These are phyloP conservation scores for Anseranas semipalmata DNA, from an alignment of 2,113 vertebrate genomes.

Conservation along the genomic window DNA sequence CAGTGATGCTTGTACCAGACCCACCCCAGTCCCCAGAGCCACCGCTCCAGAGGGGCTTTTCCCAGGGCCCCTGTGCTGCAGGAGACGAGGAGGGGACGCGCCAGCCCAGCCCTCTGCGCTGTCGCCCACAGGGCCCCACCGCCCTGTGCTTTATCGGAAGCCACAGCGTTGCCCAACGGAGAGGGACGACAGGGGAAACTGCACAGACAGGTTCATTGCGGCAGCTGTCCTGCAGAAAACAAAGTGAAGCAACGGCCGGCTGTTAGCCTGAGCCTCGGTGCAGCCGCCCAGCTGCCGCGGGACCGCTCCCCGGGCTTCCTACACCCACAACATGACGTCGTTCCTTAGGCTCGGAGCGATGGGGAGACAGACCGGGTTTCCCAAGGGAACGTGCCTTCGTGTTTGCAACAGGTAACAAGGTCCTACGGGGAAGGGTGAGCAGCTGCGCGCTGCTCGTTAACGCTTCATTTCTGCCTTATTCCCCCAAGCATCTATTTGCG, in stretches of 20 bases:
- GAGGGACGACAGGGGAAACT: not conserved
- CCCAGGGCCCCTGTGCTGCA: accelerated
- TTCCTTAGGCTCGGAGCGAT: accelerated
- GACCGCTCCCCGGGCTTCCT: not conserved
- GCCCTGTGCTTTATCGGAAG: not conserved
- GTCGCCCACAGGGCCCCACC: accelerated
- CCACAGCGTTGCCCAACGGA: not conserved
- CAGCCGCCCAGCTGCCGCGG: not conserved
- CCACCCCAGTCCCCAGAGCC: not conserved
- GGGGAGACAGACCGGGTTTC: not conserved
- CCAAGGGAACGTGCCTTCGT: not conserved
- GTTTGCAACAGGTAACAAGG: accelerated
- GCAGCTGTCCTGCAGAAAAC: not conserved
- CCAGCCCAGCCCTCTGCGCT: not conserved
- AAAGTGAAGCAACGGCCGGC: not conserved
- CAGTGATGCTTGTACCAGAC: not conserved
- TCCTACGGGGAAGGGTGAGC: not conserved
- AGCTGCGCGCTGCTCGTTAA: not conserved
- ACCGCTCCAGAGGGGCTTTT: not conserved
- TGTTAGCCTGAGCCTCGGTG: not conserved
- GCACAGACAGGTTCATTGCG: accelerated
- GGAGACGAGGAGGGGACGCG: accelerated
- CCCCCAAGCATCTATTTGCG: not conserved
- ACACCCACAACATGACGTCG: accelerated
- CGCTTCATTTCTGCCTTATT: not conserved